Evolutionary conservation across 2,113 vertebrate genomes (phyloP), one percentile per base, ranked within the genome.

Genomic region (Onychorhynchus coronatus): DNA sequence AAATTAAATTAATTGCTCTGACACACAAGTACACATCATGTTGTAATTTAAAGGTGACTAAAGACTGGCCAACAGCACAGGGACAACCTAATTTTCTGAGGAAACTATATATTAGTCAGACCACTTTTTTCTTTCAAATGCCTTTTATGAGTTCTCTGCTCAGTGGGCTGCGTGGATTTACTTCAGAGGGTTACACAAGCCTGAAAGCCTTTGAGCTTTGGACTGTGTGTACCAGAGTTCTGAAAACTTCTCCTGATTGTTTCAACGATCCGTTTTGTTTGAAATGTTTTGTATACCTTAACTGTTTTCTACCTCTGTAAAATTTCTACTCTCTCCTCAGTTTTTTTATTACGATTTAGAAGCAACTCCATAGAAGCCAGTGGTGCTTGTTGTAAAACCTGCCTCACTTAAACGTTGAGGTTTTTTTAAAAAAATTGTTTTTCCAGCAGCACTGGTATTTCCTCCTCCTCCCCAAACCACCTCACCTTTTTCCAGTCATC

Each of bases 401-500:
- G 72, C 72, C 50, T 84, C 50, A 8, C 61, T 90, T 73, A 85
- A 89, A 85, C 2, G 12, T 21, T 46, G 41, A 2, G 16, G 13
- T 9, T 0, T 35, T 66, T 77, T 73, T 42, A 22, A 58, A 49
- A 74, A 44, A 65, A 55, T 35, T 70, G 37, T 81, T 96, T 94
- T 96, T 93, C 66, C 83, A 96, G 75, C 95, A 90, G 72, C 91
- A 66, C 39, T 0, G 88, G 89, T 78, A 97, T 98, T 98, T 98
- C 97, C 96, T 97, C 80, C 93, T 97, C 93, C 96, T 97, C 96
- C 96, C 88, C 85, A 86, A 94, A 95, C 89, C 97, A 97, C 94
- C 95, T 97, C 93, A 94, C 94, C 96, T 89, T 98, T 97, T 97
- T 97, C 96, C 96, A 97, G 62, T 82, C 93, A 85, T 95, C 88